A percentile compares a stretch with the other conserved stretches of the same genome.
These are phyloP conservation scores for Hanleya hanleyi DNA, from an alignment of 2,888 invertebrate species.

Conservation along the genomic window DNA sequence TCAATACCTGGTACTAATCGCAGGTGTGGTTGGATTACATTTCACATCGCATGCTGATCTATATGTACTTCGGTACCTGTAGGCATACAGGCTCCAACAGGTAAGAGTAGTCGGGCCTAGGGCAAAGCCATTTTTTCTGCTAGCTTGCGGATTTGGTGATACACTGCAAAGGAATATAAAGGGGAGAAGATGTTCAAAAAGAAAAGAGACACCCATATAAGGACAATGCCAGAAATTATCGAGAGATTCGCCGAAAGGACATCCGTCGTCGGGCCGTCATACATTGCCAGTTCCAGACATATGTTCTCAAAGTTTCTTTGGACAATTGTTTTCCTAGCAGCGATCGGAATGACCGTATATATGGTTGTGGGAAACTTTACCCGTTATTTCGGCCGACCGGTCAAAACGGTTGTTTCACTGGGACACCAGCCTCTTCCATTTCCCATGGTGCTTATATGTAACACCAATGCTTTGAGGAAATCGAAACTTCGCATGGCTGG, in stretches of 20 bases:
- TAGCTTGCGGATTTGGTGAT: no score
- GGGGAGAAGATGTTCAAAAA: neutral
- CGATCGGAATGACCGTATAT: neutral
- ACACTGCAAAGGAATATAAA: no score
- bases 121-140: no score
- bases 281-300: neutral
- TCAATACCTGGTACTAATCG: no score
- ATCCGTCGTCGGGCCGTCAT: neutral
- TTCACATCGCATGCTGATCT: no score
- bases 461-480: neutral
- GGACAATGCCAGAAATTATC: neutral
- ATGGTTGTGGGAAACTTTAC: neutral
- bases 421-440: neutral
- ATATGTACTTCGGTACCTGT: no score
- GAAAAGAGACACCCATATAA: neutral
- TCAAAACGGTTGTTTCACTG: neutral
- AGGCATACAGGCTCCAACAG: no score
- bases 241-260: neutral
- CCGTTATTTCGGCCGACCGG: neutral
- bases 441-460: conserved; percentile 1
- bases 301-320: neutral
- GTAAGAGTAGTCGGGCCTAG: no score
- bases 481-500: neutral
- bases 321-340: neutral
- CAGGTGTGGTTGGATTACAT: no score